phyloP scores from a whole-genome alignment of 92 coral and sea anemone genomes.

The Porites divaricata region DNA sequence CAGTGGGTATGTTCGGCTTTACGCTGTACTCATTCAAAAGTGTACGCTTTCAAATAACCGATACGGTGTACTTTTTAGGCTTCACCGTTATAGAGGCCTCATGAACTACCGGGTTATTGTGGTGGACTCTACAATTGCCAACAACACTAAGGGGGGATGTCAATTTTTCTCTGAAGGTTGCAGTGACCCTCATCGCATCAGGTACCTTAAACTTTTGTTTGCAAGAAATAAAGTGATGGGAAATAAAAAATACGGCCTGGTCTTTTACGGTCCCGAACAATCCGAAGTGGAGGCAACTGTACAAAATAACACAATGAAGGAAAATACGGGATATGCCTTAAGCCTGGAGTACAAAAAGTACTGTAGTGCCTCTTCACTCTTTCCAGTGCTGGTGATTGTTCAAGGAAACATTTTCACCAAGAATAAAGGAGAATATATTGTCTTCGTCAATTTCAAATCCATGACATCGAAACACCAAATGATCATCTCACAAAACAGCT shows the following conservation, averaged over 20 bases:
- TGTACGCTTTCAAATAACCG: slow-evolving; percentile 6
- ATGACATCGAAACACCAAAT: slow-evolving; percentile 5
- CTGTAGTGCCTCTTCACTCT: background rate
- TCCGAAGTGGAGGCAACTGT: slow-evolving; percentile 24
- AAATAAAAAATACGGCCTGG: slow-evolving; percentile 27
- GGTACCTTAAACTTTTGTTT: slow-evolving; percentile 25
- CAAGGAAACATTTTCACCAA: slow-evolving; percentile 6
- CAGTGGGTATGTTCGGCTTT: background rate
- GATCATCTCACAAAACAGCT: slow-evolving; percentile 27
- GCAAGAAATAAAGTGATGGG: slow-evolving; percentile 13
- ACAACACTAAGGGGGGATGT: slow-evolving; percentile 27
- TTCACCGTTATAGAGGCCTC: background rate
- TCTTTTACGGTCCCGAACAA: slow-evolving; percentile 15
- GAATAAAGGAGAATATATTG: slow-evolving; percentile 23
- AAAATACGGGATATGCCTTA: slow-evolving; percentile 21
- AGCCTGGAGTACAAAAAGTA: background rate
- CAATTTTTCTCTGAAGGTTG: background rate
- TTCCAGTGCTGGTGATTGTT: slow-evolving; percentile 17
- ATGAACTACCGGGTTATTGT: slow-evolving; percentile 1
- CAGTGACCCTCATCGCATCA: background rate
- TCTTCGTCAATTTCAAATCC: slow-evolving; percentile 10
- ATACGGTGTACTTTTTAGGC: slow-evolving; percentile 5
- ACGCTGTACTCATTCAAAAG: slow-evolving; percentile 13
- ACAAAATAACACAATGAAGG: background rate
- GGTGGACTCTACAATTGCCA: slow-evolving; percentile 20